Conservation (phyloP, 1,140 invertebrate genomes). For the Ganaspis sp. region DNA sequence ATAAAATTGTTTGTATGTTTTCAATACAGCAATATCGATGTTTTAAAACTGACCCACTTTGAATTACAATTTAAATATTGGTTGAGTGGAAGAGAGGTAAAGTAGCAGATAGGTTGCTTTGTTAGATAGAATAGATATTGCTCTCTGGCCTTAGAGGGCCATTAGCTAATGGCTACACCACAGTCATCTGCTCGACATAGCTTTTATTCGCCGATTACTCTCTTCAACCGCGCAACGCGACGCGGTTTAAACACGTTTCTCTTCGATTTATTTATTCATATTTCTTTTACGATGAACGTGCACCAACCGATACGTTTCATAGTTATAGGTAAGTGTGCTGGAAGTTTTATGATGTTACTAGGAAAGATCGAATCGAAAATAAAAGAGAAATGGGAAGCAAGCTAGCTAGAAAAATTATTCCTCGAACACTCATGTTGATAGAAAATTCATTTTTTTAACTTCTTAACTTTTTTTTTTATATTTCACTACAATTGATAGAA, state of each 20-base stretch:
- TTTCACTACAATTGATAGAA: no score
- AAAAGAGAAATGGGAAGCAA: not conserved
- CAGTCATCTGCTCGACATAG: conserved; percentile 68
- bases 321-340: not conserved
- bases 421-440: not conserved
- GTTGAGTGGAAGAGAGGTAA: conserved; percentile 30
- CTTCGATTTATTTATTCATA: not conserved
- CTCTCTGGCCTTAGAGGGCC: conserved; percentile 64
- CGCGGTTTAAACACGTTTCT: conserved; percentile 8
- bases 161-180: conserved; percentile 72
- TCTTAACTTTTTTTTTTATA: no score
- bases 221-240: conserved; percentile 1
- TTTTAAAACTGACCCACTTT: no score
- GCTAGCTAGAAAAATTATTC: not conserved
- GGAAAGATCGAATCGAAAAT: not conserved
- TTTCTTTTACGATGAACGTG: not conserved
- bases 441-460: no score
- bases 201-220: conserved; percentile 70
- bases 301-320: conserved; percentile 43
- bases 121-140: no score
- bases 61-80: no score
- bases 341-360: conserved; percentile 1
- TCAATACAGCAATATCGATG: no score
- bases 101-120: no score
- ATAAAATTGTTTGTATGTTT: no score